phyloP scores from a whole-genome alignment of 2,888 invertebrate genomes.

The Lathronympha strigana region DNA sequence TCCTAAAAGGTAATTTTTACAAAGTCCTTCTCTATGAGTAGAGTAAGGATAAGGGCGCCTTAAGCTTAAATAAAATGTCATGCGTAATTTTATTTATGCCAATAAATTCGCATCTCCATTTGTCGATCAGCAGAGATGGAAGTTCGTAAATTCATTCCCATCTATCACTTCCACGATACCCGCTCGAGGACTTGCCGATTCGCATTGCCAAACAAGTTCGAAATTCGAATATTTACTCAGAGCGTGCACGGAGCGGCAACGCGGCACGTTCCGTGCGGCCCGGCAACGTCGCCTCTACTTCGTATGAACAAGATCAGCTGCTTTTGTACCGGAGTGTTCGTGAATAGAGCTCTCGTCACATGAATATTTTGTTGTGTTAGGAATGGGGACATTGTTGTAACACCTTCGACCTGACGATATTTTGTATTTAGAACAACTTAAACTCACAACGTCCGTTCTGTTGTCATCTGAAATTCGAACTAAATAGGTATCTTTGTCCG shows the following conservation, averaged over 20 bases:
- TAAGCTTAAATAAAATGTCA: not conserved
- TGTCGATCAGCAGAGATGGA: slow-evolving; percentile 28
- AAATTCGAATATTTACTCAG: slow-evolving; percentile 64
- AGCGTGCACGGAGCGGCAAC: slow-evolving; percentile 62
- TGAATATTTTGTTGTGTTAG: slow-evolving; percentile 30
- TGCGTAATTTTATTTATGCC: slow-evolving; percentile 20
- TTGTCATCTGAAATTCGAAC: slow-evolving; percentile 3
- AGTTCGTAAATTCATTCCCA: slow-evolving; percentile 39
- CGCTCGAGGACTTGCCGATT: slow-evolving; percentile 49
- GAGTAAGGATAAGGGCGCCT: not conserved
- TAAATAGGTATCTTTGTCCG: too few species aligned
- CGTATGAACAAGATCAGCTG: slow-evolving; percentile 42
- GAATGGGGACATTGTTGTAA: slow-evolving; percentile 26
- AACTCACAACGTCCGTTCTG: not conserved
- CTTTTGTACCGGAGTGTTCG: slow-evolving; percentile 25
- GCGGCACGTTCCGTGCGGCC: slow-evolving; percentile 47
- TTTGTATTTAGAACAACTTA: slow-evolving; percentile 16
- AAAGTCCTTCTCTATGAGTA: not conserved
- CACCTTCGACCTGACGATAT: not conserved
- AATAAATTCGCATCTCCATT: slow-evolving; percentile 35
- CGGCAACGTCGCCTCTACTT: slow-evolving; percentile 55
- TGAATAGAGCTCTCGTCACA: slow-evolving; percentile 8
- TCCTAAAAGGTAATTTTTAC: too few species aligned
- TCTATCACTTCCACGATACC: slow-evolving; percentile 41
- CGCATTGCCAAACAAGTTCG: slow-evolving; percentile 68